phyloP scores from a whole-genome alignment of 2,113 vertebrate species.

The Acrocephalus arundinaceus region DNA sequence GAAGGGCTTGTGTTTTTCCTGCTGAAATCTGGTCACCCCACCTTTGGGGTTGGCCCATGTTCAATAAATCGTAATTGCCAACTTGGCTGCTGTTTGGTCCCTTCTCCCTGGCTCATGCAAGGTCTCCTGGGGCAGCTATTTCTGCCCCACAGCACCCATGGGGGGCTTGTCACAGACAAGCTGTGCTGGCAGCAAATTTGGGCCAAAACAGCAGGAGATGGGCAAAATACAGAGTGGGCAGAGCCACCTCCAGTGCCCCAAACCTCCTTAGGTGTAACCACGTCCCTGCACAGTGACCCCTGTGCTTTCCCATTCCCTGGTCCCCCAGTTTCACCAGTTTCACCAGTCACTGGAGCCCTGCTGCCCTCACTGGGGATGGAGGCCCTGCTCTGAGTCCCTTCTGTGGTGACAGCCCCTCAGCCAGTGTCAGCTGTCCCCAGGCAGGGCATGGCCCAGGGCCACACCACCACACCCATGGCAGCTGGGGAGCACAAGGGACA shows the following conservation, averaged over 20 bases:
- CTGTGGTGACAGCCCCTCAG: not conserved
- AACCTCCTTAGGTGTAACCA: not conserved
- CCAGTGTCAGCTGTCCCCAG: not conserved
- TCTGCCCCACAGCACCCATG: not conserved
- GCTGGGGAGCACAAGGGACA: accelerated
- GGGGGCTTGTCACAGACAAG: not conserved
- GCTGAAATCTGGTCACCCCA: not conserved
- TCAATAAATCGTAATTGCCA: slow-evolving; percentile 5
- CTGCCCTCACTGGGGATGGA: not conserved
- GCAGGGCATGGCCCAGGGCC: accelerated
- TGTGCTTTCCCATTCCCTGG: not conserved
- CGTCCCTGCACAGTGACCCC: not conserved
- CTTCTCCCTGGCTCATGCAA: not conserved
- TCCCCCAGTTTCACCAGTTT: not conserved
- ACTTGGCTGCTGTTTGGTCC: not conserved
- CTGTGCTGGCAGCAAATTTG: not conserved
- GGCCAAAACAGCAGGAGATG: not conserved
- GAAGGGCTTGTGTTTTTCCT: not conserved
- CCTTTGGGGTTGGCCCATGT: accelerated
- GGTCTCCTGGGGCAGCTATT: not conserved
- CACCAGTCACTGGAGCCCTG: not conserved
- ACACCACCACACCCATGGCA: accelerated
- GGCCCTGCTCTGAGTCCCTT: not conserved
- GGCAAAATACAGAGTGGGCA: not conserved
- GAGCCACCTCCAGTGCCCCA: not conserved